Percentiles rank a stretch among this genome's conserved stretches.
phyloP scores from a whole-genome alignment of 2,113 vertebrate species.

The Eulemur rufifrons region DNA sequence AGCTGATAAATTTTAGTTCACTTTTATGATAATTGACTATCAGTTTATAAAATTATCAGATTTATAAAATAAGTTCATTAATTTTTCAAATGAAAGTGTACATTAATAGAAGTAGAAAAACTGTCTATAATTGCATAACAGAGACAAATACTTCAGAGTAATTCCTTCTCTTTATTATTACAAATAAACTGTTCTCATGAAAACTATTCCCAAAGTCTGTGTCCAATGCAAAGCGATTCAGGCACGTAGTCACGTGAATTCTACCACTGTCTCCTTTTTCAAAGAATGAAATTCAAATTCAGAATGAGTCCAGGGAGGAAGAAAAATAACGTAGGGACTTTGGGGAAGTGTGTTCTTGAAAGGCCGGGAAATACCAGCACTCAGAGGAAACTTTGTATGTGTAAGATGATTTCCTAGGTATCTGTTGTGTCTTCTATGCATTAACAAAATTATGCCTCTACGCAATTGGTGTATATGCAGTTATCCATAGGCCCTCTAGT shows the following conservation, averaged over 20 bases:
- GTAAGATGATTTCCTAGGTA: neutral
- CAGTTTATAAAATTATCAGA: neutral
- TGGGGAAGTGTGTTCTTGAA: neutral
- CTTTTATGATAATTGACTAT: neutral
- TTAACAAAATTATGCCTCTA: neutral
- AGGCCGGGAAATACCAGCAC: neutral
- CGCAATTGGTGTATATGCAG: neutral
- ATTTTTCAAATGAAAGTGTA: neutral
- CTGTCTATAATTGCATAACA: neutral
- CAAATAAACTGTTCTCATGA: neutral
- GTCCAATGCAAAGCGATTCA: neutral
- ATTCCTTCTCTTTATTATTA: neutral
- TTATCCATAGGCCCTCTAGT: neutral
- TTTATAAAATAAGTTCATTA: neutral
- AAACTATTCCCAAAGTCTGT: neutral
- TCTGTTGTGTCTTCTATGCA: neutral
- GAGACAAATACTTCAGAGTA: neutral
- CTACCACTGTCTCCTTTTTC: neutral
- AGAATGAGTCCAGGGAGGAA: neutral
- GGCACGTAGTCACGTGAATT: neutral
- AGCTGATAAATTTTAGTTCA: neutral
- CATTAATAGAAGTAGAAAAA: neutral
- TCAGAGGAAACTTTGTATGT: neutral
- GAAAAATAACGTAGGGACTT: neutral
- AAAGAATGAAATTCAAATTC: neutral